Conservation (phyloP, 2,797 vertebrate genomes). For the Scarus forsteni region DNA sequence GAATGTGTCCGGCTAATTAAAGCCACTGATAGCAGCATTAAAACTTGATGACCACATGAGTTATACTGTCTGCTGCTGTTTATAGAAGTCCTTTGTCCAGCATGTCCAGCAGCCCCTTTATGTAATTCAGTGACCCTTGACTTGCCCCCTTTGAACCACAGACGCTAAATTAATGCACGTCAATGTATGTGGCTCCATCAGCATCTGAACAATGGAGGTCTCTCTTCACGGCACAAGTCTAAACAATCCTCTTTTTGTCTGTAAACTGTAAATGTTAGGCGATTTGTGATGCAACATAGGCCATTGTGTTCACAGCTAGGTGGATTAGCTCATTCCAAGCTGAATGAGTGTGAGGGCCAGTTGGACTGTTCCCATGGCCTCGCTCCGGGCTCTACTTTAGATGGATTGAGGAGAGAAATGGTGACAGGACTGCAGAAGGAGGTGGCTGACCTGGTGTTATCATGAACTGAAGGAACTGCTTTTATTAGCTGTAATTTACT, state of each 20-base stretch:
- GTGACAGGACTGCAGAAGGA: neutral
- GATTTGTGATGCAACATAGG: constrained; percentile 62
- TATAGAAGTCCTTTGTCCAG: constrained; percentile 49
- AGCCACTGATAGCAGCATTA: constrained; percentile 52
- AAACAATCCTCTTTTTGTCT: constrained; percentile 21
- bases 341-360: constrained; percentile 47
- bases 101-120: constrained; percentile 28
- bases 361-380: constrained; percentile 36
- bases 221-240: neutral
- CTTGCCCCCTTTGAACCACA: constrained; percentile 24
- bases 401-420: constrained; percentile 7
- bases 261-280: constrained; percentile 34
- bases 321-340: constrained; percentile 63
- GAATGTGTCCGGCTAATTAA: constrained; percentile 61
- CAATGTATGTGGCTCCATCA: constrained; percentile 1
- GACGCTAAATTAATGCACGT: constrained; percentile 20
- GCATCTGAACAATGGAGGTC: constrained; percentile 20
- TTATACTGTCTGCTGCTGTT: constrained; percentile 47
- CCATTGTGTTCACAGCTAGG: constrained; percentile 42
- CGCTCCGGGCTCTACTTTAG: constrained; percentile 10
- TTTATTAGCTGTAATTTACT: neutral
- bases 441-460: no score
- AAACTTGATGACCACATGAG: constrained; percentile 61
- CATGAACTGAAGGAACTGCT: neutral
- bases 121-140: constrained; percentile 26